Conservation (phyloP, 2,113 vertebrate species). For the Phylloscopus whistleri region DNA sequence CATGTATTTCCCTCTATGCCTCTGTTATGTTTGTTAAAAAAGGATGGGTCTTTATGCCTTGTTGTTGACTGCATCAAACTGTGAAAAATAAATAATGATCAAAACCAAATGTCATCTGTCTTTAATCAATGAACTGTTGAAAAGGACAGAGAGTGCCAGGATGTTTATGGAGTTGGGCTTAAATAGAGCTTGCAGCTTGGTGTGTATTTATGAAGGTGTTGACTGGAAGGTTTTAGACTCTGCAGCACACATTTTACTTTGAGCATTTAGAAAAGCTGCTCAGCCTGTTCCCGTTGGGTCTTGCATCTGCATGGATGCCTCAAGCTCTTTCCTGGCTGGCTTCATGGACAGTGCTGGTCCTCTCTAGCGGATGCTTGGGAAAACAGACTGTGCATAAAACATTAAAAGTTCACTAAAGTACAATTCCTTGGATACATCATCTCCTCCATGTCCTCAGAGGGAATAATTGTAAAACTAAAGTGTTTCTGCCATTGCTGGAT, state of each 20-base stretch:
- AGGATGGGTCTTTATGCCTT: neutral
- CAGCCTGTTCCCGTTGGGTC: neutral
- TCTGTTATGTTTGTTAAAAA: neutral
- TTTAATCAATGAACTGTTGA: conserved; percentile 61
- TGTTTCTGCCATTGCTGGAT: neutral
- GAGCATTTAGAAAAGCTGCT: neutral
- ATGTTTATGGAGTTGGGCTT: conserved; percentile 34
- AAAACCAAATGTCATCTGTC: conserved; percentile 66
- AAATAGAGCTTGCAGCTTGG: conserved; percentile 12
- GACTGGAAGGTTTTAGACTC: conserved; percentile 1
- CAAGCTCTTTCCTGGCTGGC: neutral
- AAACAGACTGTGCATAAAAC: neutral
- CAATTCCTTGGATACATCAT: neutral
- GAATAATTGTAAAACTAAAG: neutral
- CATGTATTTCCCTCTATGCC: neutral
- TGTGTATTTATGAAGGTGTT: conserved; percentile 47
- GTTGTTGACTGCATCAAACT: conserved; percentile 36
- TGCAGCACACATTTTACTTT: neutral
- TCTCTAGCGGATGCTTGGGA: neutral
- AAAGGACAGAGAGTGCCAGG: conserved; percentile 53
- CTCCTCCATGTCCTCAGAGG: neutral
- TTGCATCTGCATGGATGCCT: neutral
- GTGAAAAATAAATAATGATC: conserved; percentile 61
- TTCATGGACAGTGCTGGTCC: neutral
- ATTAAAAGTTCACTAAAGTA: neutral